Evolutionary conservation across 2,113 vertebrate genomes (phyloP), one percentile per base, ranked within the genome.

Genomic region (Perca fluviatilis): DNA sequence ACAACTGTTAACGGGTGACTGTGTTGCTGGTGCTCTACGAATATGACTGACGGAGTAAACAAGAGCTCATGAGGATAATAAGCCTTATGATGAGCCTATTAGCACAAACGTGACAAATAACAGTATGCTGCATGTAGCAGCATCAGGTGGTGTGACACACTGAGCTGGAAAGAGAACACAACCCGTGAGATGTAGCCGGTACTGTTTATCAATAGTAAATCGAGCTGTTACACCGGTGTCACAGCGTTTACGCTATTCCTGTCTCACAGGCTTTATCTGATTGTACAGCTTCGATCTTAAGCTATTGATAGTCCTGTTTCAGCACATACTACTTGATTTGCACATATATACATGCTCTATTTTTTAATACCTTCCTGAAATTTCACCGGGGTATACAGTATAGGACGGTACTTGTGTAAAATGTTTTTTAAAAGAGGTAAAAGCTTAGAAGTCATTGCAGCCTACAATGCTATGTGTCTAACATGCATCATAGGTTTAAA

Each of bases 41-140:
- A 88, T 73, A 79, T 73, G 70, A 79, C 74, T 83, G 79, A 90
- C 85, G 77, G 68, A 19, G 30, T 70, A 79, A 82, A 84, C 86
- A 85, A 65, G 62, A 58, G 76, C 64, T 70, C 47, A 57, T 75
- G 57, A 76, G 73, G 66, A 78, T 71, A 72, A 86, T 67, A 79
- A 74, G 64, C 27, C 71, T 7, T 7, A 57, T 65, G 47, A 76
- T 66, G 77, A 79, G 18, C 33, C 56, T 58, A 82, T 86, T 77
- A 77, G 68, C 68, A 61, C 43, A 36, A 76, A 80, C 8, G 27
- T 69, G 54, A 40, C 56, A 80, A 66, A 47, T 14, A 0, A 10
- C 19, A 57, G 40, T 23, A 43, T 6, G 8, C 56, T 40, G 33
- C 69, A 49, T 15, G 19, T n/a, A 73, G 51, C 30, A 43, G 56